phyloP scores from a whole-genome alignment of 1,140 invertebrate genomes.

The Philopotamus ludificatus region DNA sequence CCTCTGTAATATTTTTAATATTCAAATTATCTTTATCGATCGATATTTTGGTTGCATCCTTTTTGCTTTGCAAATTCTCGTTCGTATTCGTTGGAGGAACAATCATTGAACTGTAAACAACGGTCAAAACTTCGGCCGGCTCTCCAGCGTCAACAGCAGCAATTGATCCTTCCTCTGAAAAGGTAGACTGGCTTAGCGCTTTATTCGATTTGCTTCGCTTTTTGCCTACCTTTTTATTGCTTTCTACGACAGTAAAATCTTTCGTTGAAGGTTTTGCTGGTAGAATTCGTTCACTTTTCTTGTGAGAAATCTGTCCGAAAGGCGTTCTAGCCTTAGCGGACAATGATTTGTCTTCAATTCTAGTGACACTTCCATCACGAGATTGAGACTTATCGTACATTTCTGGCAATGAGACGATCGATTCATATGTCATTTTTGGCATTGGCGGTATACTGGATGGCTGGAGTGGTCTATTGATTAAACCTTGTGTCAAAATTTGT shows the following conservation, averaged over 20 bases:
- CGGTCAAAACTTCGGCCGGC: constrained; percentile 23
- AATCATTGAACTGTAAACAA: constrained; percentile 14
- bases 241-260: constrained; percentile 27
- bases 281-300: too few species aligned
- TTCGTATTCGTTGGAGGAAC: constrained; percentile 1
- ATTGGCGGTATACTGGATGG: constrained; percentile 54
- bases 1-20: too few species aligned
- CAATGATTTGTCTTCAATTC: constrained; percentile 38
- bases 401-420: neutral
- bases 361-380: constrained; percentile 44
- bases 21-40: too few species aligned
- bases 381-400: constrained; percentile 44
- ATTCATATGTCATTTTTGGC: neutral
- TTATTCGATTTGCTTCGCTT: constrained; percentile 37
- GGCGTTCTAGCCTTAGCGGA: constrained; percentile 38
- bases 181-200: constrained; percentile 14
- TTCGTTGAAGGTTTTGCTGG: constrained; percentile 16
- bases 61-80: constrained; percentile 35
- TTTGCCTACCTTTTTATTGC: constrained; percentile 30
- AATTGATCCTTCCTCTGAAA: constrained; percentile 20
- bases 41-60: constrained; percentile 44
- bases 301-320: constrained; percentile 14
- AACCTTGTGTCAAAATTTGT: constrained; percentile 69
- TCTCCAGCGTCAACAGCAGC: constrained; percentile 30
- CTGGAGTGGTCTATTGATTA: constrained; percentile 56